Evolutionary conservation across 1,140 invertebrate species (phyloP), one percentile per base, ranked within the genome.

Genomic region (fruit fly (Drosophila melanogaster)): DNA sequence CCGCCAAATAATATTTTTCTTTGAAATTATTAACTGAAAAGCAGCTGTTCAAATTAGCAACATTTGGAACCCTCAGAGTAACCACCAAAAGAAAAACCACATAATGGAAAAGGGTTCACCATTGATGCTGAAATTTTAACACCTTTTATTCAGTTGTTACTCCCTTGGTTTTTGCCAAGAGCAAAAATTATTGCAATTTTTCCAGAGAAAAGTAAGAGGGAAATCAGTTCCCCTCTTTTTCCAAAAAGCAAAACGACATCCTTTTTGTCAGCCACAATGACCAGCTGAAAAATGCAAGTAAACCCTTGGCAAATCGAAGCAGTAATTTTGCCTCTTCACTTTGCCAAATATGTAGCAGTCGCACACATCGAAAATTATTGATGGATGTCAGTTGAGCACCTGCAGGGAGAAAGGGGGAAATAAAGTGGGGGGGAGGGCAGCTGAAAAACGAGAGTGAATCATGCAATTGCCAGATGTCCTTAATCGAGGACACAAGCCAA

Each of bases 211-310:
- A 62, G 35, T 54, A 47, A 54, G 26, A 30, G 41, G 69, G 47
- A 76, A 51, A 46, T 37, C 24, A 35, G 50, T 70, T 35, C 35
- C 79, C 70, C 75, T 54, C 12, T 35, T 10, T 57, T 61, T 26
- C 54, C 14, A 8, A 22, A 33, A 41, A 15, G 57, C 37, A 24
- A 41, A 61, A 59, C 54, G 24, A 59, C 24, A 30, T 38, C 54
- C 54, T 59, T 67, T 72, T 61, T 62, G 51, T 46, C 57, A 51
- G 66, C 71, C 55, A 61, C 74, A 86, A 66, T 89, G 72, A 77
- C 66, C 84, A 87, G 84, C 76, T 87, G 84, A 75, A 84, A 87
- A 83, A 58, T 76, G 49, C 47, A 61, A 47, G 67, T 71, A 64
- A 70, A 49, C 66, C 51, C 60, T 64, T 64, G 72, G 41, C n/a